A percentile compares a stretch with the other conserved stretches of the same genome.
Evolutionary conservation across 2,797 vertebrate species (phyloP).

Genomic region (Bovichtus variegatus): DNA sequence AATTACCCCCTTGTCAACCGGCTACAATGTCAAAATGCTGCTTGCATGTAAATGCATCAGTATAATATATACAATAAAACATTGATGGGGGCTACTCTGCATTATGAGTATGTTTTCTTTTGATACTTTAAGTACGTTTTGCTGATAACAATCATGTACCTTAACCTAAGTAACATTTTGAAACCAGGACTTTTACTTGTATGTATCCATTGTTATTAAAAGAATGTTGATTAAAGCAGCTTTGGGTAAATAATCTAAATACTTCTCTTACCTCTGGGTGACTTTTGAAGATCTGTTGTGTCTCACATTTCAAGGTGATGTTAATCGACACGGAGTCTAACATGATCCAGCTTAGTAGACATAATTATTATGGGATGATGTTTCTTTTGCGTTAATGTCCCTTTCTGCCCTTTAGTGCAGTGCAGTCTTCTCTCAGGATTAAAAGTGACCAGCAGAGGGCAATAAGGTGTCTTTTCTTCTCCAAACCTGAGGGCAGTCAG

Average conservation of each 20-base stretch:
- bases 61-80: background rate
- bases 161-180: no score
- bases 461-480: background rate
- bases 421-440: background rate
- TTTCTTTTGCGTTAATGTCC: background rate
- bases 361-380: background rate
- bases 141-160: no score
- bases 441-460: constrained; percentile 54
- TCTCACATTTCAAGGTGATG: background rate
- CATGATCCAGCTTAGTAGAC: background rate
- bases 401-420: background rate
- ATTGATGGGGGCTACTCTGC: background rate
- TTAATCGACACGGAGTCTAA: background rate
- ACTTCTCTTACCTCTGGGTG: background rate
- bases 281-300: background rate
- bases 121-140: background rate
- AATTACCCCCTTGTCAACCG: background rate
- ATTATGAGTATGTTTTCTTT: background rate
- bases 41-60: background rate
- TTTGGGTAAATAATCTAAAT: background rate
- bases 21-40: background rate
- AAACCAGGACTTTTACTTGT: no score
- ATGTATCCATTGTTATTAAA: background rate
- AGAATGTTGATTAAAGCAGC: background rate
- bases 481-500: background rate